Evolutionary conservation across 2,888 invertebrate species (phyloP), one percentile per base, ranked within the genome.

Genomic region (Sturmia bella): DNA sequence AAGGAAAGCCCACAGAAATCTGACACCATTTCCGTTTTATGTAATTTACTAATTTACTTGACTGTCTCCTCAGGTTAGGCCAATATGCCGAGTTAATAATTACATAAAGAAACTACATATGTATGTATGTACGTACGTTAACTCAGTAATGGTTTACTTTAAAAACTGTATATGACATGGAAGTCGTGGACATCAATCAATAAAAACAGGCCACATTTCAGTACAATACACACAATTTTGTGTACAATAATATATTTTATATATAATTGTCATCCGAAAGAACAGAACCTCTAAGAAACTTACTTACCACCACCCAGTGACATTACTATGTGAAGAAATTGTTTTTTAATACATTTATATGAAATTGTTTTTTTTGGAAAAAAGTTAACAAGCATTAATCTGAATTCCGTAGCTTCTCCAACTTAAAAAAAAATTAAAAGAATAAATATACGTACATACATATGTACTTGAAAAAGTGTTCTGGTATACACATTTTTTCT

Each of bases 1-100:
- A 57, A 70, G 57, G 37, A 75, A 80, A 78, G 13, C 75, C 69
- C 56, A 68, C 56, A 66, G 80, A 66, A 80, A 80, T 80, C 56
- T 72, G 80, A 80, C 61, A 80, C 80, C 80, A 72, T 80, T 76
- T 80, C 80, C 80, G 80, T 70, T 80, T 59, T 41, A 27, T 66
- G 66, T 52, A 43, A 59, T 73, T 73, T 61, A 52, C 61, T 57
- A 37, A 61, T 24, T 45, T 52, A 78, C 78, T 78, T 57, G 57
- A 66, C 70, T 59, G 64, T 57, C 43, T 50, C n/a, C 17, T 24
- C 32, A 12, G 6, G 37, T 32, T 39, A 56, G 24, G 2, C 48
- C 9, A 57, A 48, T 19, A 43, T 43, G 27, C 43, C 37, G 32
- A 27, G 52, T 48, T 12, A 39, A 77, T 27, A 32, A 21, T 41